Evolutionary conservation across 1,140 invertebrate genomes (phyloP).

Genomic region (Wiebesia pumilae): DNA sequence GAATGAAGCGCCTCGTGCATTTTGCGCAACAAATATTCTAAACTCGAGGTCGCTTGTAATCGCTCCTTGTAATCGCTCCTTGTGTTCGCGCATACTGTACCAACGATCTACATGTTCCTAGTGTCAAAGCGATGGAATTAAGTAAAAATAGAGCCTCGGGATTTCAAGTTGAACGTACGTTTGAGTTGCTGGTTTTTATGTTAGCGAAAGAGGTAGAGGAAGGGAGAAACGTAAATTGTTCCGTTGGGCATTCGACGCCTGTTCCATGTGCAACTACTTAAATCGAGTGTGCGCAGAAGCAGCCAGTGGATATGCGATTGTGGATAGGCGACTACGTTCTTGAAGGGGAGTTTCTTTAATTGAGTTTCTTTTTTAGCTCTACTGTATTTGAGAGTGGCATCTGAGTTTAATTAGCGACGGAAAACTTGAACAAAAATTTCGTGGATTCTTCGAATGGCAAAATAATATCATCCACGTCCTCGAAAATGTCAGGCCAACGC

Average conservation of each 20-base stretch:
- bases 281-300: neutral
- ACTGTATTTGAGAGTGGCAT: neutral
- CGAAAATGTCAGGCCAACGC: no score
- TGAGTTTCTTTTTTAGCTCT: neutral
- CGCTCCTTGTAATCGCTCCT: neutral
- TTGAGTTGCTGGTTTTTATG: neutral
- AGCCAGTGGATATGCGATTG: neutral
- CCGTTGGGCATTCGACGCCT: neutral
- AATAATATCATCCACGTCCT: no score
- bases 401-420: neutral
- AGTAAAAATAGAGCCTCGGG: neutral
- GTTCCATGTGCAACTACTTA: neutral
- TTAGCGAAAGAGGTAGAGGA: neutral
- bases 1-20: neutral
- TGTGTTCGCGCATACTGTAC: neutral
- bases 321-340: neutral
- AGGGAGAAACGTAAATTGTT: neutral
- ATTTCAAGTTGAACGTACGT: neutral
- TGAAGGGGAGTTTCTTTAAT: neutral
- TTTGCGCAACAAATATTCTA: neutral
- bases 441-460: neutral
- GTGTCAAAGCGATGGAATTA: neutral
- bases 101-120: neutral
- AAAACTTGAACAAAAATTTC: neutral
- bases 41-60: neutral